phyloP scores from a whole-genome alignment of 2,797 vertebrate genomes.

The Limnodromus scolopaceus region DNA sequence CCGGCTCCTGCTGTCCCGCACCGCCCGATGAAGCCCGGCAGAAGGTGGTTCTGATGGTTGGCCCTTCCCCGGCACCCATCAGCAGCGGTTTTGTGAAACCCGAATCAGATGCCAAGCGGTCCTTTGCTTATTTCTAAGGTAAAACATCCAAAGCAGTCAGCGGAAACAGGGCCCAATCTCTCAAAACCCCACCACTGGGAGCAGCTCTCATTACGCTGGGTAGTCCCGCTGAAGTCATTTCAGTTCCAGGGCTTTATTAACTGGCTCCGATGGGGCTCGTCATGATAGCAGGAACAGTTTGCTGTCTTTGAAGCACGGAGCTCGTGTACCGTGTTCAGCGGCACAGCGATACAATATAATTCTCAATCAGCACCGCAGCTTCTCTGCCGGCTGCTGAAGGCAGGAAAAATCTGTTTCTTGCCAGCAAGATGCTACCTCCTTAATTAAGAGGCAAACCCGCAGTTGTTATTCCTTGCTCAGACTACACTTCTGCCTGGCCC shows the following conservation, averaged over 20 bases:
- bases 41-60: background rate
- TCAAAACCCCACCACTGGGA: background rate
- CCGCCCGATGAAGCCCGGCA: fast-evolving
- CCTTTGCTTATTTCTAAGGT: background rate
- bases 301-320: background rate
- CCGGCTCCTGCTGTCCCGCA: background rate
- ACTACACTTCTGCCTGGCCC: background rate
- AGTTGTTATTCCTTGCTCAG: background rate
- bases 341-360: fast-evolving
- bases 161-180: background rate
- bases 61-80: background rate
- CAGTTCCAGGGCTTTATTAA: background rate
- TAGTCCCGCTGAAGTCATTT: background rate
- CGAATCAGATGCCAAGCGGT: fast-evolving
- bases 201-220: background rate
- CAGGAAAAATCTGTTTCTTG: background rate
- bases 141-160: background rate
- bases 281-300: background rate
- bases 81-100: fast-evolving
- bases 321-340: background rate
- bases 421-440: background rate
- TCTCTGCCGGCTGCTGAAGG: background rate
- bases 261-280: background rate
- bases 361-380: background rate
- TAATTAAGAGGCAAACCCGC: background rate